phyloP scores from a whole-genome alignment of 2,797 vertebrate species.

The Rhincodon typus region DNA sequence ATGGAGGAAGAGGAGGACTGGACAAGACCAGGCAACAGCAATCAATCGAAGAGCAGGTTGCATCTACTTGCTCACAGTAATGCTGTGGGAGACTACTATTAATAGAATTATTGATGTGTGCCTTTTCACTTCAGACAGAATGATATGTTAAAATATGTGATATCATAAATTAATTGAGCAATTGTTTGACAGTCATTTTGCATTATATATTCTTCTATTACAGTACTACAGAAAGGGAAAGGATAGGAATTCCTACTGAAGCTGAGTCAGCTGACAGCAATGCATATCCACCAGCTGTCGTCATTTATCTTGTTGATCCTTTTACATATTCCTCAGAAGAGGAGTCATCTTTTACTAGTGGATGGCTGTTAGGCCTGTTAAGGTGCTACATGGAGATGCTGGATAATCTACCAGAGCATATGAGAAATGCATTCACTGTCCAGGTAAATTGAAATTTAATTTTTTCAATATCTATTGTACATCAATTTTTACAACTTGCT shows the following conservation, averaged over 20 bases:
- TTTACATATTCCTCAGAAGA: conserved; percentile 76
- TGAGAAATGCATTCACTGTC: conserved; percentile 82
- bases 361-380: conserved; percentile 88
- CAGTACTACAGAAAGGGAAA: conserved; percentile 71
- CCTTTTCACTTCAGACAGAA: background rate
- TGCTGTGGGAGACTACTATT: background rate
- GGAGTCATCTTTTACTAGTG: conserved; percentile 72
- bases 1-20: background rate
- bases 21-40: background rate
- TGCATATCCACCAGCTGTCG: conserved; percentile 78
- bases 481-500: background rate
- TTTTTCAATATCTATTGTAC: background rate
- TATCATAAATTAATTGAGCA: conserved; percentile 49
- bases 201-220: background rate
- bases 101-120: background rate
- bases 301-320: conserved; percentile 91
- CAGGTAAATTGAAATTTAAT: conserved; percentile 61
- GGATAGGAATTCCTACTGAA: conserved; percentile 84
- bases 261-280: conserved; percentile 77
- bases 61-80: background rate
- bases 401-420: conserved; percentile 76
- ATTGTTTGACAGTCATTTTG: background rate
- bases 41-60: background rate
- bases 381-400: conserved; percentile 94
- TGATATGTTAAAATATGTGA: background rate